Base-by-base conservation (phyloP, 2,888 invertebrate genomes). In the Podotricha telesiphe region DNA sequence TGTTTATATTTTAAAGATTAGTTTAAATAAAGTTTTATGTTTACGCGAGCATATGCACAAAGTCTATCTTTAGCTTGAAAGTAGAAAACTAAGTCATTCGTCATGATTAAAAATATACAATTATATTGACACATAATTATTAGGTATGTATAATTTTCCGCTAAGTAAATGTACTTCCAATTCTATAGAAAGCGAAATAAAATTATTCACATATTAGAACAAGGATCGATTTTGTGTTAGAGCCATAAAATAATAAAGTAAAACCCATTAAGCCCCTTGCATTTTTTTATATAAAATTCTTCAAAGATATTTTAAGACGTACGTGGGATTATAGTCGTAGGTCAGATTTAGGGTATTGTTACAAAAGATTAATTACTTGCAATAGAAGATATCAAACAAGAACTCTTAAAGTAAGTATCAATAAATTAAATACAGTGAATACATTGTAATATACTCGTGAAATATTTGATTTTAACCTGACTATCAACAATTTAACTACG, bases 311-410 rank as follows among this genome's bases (percentile, higher is more conserved):
- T 45, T 28, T 45, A 45, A 45, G 59, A 59, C 55, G 45, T 22
- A 45, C 59, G 59, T 59, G 59, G 45, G 45, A 59, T 28, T 59
- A 22, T 22, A 59, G n/a, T 59, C 28, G 7, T 45, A 17, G 13
- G 4, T 45, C 22, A 45, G 22, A 59, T 59, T 59, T 22, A 13
- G 11, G 6, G 2, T 17, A 22, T 45, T 59, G 45, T 22, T 10
- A 45, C n/a, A 45, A 58, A 58, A 10, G 1, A 8, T 20, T 42
- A 45, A 19, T 10, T 19, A 40, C 15, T 20, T 20, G 47, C 17
- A 17, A 2, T 34, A 37, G 7, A n/a, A 53, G 15, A 28, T 34
- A 53, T 28, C 1, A 28, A n/a, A n/a, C n/a, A 2, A 34, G 7
- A 53, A n/a, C 8, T 53, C n/a, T 53, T 34, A 28, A n/a, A 53